phyloP scores from a whole-genome alignment of 2,888 invertebrate species.

The Cantharis rufa region DNA sequence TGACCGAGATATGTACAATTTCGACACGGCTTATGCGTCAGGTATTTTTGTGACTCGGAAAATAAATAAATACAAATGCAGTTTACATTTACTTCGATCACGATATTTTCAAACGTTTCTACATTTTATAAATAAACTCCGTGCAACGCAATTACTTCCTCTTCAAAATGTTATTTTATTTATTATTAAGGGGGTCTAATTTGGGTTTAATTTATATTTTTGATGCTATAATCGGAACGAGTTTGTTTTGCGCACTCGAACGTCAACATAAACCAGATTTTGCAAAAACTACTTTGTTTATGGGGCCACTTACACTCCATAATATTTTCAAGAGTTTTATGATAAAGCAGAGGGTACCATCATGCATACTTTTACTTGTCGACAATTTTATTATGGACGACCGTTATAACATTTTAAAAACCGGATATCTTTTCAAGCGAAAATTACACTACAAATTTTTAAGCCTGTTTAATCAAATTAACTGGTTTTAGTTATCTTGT shows the following conservation, averaged over 20 bases:
- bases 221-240: not conserved
- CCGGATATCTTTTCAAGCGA: not conserved
- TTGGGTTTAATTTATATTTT: not conserved
- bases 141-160: not conserved
- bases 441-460: not conserved
- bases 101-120: not conserved
- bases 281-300: not conserved
- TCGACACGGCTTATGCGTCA: not conserved
- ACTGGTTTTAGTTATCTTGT: not conserved
- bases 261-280: not conserved
- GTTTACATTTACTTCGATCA: not conserved
- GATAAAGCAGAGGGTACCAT: not conserved
- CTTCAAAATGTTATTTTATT: not conserved
- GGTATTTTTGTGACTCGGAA: not conserved
- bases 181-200: not conserved
- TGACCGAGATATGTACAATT: not conserved
- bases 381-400: not conserved
- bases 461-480: not conserved
- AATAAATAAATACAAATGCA: not conserved
- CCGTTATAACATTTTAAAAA: not conserved
- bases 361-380: not conserved
- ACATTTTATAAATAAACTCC: not conserved
- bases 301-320: not conserved
- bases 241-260: not conserved
- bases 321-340: not conserved